A percentile compares a stretch with the other conserved stretches of the same genome.
These are phyloP conservation scores for crab-eating macaque (Macaca fascicularis) DNA, from an alignment of 2,113 vertebrate genomes.

Conservation along the genomic window DNA sequence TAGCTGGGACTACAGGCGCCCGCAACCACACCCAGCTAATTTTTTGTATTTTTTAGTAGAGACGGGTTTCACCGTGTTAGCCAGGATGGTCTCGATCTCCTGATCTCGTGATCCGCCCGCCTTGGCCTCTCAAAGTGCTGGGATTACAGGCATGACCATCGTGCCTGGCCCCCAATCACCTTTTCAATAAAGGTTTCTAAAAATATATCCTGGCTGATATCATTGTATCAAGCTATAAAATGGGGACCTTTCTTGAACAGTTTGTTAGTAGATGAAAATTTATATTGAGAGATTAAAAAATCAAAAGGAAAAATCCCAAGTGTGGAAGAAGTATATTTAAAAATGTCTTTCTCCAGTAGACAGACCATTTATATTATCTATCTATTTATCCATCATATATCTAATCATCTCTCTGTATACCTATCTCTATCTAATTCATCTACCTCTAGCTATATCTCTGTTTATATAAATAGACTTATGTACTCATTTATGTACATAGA, in stretches of 20 bases:
- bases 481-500: background rate
- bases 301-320: background rate
- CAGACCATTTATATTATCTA: background rate
- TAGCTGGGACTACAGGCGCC: too few relatives aligned
- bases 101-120: too few relatives aligned
- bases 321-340: background rate
- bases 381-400: background rate
- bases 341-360: background rate
- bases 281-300: background rate
- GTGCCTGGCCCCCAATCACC: too few relatives aligned
- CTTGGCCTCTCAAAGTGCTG: too few relatives aligned
- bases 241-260: background rate
- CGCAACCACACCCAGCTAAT: accelerated
- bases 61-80: too few relatives aligned
- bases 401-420: background rate
- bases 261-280: background rate
- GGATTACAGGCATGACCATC: too few relatives aligned
- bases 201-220: background rate
- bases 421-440: background rate
- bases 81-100: too few relatives aligned
- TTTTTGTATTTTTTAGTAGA: too few relatives aligned
- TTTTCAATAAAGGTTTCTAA: background rate
- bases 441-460: background rate
- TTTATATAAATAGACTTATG: background rate
- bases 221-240: background rate